Evolutionary conservation across 2,797 vertebrate genomes (phyloP), one percentile per base, ranked within the genome.

Genomic region (Peromyscus attwateri): DNA sequence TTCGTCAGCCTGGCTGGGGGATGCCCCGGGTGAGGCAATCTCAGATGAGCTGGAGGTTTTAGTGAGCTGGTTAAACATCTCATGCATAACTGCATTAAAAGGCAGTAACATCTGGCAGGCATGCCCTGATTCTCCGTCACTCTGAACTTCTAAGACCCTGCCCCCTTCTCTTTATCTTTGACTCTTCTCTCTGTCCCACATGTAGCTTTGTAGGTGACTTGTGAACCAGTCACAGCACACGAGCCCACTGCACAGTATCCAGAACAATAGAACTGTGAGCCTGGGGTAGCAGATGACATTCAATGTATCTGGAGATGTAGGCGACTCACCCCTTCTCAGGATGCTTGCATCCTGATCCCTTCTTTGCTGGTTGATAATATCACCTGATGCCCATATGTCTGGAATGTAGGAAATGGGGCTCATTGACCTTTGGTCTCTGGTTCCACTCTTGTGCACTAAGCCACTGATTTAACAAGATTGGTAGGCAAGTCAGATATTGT

Each of bases 401-500:
- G 49, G 49, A 55, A 46, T 34, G 16, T 13, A 64, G n/a, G 40
- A 64, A 1, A 10, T 6, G 52, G 60, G 62, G 37, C 14, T 68
- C 57, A 7, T 3, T 31, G 31, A 46, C 34, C 1, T 43, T 57
- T 55, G 52, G 23, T 66, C n/a, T 0, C 23, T 1, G 16, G 31
- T 16, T 11, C 40, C 7, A 0, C 2, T 0, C 31, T 2, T 62
- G 60, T 31, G 13, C 19, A 25, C 49, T 34, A 6, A 16, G 68
- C 55, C 25, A 19, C 23, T 1, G 55, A 46, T 10, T 27, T 57
- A 31, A 25, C 73, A 49, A 52, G 31, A 68, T 17, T 11, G 12
- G 13, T 4, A 7, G 17, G 68, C 40, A 0, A 0, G 12, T 81
- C 40, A 52, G 9, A 25, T 21, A 34, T 19, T 14, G 23, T 1